Evolutionary conservation across 2,888 invertebrate species (phyloP), one percentile per base, ranked within the genome.

Genomic region (Clivina fossor): DNA sequence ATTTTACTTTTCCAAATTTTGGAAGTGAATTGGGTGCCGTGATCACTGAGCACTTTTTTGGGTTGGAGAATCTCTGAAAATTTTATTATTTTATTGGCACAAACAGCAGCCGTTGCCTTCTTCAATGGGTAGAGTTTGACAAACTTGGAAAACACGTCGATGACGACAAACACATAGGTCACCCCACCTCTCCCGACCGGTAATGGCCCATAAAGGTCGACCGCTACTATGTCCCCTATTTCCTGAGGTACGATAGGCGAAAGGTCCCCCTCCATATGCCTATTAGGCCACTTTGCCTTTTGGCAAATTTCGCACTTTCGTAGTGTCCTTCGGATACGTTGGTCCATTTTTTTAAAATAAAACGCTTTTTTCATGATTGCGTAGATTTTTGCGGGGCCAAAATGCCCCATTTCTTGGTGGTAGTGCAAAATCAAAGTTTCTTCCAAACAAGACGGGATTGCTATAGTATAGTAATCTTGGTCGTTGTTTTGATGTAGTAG

Each of bases 1-100:
- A 62, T 15, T 3, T 18, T 26, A 1, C 33, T 5, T 1, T n/a
- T 28, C 63, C 64, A 66, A 4, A 2, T 4, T 3, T 5, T 11
- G 7, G 8, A n/a, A 0, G 60, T 58, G 35, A 62, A 62, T 26
- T 62, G 62, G 20, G 33, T n/a, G 4, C 59, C 59, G 3, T 57
- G 48, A 28, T 57, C 59, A 2, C 49, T 35, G 2, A 59, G 9
- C 0, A 55, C 38, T 3, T 19, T 4, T 19, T 16, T n/a, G 2
- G 28, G 15, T 15, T 15, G 20, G 3, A 22, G n/a, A 5, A 26
- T 16, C 13, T 43, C 37, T 37, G 3, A 16, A 5, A 37, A 2
- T 7, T 26, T 24, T 2, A n/a, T n/a, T n/a, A n/a, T n/a, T n/a
- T n/a, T n/a, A n/a, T n/a, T n/a, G n/a, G n/a, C n/a, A n/a, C n/a